phyloP scores from a whole-genome alignment of 2,797 vertebrate genomes.

The Geotrypetes seraphini region DNA sequence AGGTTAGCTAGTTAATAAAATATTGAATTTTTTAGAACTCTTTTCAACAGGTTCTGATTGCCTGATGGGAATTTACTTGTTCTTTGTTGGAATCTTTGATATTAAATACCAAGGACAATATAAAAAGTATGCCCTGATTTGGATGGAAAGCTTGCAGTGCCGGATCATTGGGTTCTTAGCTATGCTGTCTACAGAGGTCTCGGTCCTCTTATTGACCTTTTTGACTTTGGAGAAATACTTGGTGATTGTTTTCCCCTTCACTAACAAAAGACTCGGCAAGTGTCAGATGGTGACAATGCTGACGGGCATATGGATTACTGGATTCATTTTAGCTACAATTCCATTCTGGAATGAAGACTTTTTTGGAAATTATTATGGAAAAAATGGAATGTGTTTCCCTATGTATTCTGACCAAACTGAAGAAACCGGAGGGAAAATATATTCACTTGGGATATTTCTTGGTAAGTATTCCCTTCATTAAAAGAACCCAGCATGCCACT shows the following conservation, averaged over 20 bases:
- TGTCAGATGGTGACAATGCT: conserved; percentile 55
- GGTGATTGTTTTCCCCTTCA: conserved; percentile 77
- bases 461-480: conserved; percentile 45
- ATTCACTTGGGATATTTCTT: conserved; percentile 77
- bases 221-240: conserved; percentile 78
- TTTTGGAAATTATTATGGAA: conserved; percentile 79
- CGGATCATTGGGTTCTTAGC: conserved; percentile 61
- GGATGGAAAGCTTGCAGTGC: conserved; percentile 67
- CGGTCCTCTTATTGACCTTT: conserved; percentile 68
- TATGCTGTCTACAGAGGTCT: conserved; percentile 71
- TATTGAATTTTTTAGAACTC: background rate
- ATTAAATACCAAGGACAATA: conserved; percentile 66
- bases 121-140: conserved; percentile 64
- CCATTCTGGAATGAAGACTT: conserved; percentile 64
- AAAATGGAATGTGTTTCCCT: conserved; percentile 76
- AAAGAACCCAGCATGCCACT: too few species aligned
- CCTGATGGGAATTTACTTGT: conserved; percentile 70
- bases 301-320: conserved; percentile 60
- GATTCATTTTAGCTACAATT: conserved; percentile 63
- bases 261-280: conserved; percentile 61
- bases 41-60: conserved; percentile 59
- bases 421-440: conserved; percentile 60
- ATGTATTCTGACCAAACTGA: conserved; percentile 70
- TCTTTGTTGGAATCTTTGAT: conserved; percentile 64
- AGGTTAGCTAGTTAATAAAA: background rate